Percentiles rank a stretch among this genome's conserved stretches.
These are phyloP conservation scores for Dipodomys merriami DNA, from an alignment of 2,113 vertebrate species.

Conservation along the genomic window DNA sequence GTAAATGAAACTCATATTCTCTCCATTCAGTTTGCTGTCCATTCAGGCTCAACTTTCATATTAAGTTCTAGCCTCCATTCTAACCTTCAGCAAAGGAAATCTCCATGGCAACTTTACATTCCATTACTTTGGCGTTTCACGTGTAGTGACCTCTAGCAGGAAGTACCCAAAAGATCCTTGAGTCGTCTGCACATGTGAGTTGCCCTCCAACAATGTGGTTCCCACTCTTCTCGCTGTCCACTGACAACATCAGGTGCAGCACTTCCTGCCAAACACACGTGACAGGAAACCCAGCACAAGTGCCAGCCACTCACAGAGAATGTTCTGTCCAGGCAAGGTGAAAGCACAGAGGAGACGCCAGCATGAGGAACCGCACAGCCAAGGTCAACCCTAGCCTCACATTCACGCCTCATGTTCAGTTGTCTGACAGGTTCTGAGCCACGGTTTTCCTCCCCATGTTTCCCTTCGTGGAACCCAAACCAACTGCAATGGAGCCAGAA, in stretches of 20 bases:
- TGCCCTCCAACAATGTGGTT: neutral
- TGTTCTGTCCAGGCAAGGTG: neutral
- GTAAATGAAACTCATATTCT: neutral
- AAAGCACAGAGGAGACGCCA: too few relatives aligned
- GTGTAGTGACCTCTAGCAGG: neutral
- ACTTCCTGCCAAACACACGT: neutral
- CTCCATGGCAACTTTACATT: neutral
- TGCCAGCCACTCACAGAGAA: neutral
- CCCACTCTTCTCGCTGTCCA: neutral
- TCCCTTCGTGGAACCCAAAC: neutral
- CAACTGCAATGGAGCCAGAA: neutral
- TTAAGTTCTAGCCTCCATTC: neutral
- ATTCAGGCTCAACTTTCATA: neutral
- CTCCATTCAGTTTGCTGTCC: neutral
- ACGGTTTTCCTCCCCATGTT: neutral
- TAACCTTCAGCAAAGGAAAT: slow-evolving; percentile 15
- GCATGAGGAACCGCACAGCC: neutral
- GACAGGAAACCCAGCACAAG: neutral
- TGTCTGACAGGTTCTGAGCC: neutral
- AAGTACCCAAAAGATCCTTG: neutral
- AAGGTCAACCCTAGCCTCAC: neutral
- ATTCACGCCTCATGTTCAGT: neutral
- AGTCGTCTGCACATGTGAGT: neutral
- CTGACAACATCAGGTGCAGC: neutral
- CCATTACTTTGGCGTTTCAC: neutral